Conservation (phyloP, 2,888 invertebrate genomes). For the Trichogramma evanescens region DNA sequence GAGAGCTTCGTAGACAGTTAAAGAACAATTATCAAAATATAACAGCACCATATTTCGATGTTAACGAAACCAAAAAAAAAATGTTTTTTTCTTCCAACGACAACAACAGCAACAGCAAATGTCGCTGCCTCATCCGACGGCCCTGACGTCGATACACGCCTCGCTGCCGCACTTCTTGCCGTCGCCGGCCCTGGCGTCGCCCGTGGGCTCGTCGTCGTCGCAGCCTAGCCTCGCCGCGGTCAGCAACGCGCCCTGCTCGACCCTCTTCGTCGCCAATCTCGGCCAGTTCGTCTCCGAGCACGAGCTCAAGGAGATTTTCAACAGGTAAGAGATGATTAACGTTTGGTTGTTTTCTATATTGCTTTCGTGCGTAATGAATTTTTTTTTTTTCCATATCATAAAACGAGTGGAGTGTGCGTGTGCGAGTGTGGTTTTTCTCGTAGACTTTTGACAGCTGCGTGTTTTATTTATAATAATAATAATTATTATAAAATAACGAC, state of each 20-base stretch:
- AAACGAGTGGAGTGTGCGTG: background rate
- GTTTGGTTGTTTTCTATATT: no score
- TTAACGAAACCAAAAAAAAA: no score
- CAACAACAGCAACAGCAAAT: slow-evolving; percentile 50
- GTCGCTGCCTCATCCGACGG: slow-evolving; percentile 58
- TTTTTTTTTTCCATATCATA: background rate
- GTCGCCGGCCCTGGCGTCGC: slow-evolving; percentile 87
- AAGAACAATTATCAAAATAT: no score
- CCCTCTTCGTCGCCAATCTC: slow-evolving; percentile 96
- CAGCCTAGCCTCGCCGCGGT: slow-evolving; percentile 63
- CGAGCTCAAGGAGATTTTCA: slow-evolving; percentile 96
- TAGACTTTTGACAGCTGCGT: no score
- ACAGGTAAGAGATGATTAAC: slow-evolving; percentile 63
- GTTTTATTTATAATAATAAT: no score
- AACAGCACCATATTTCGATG: no score
- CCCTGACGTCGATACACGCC: slow-evolving; percentile 65
- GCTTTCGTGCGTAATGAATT: background rate
- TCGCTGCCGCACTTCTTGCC: slow-evolving; percentile 81
- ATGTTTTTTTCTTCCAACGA: no score
- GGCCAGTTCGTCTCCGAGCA: slow-evolving; percentile 97
- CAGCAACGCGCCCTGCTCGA: slow-evolving; percentile 86
- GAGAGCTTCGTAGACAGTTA: no score
- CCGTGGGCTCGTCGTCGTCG: slow-evolving; percentile 71
- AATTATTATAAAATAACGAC: no score
- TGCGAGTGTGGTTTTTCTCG: no score